Evolutionary conservation across 2,113 vertebrate species (phyloP).

Genomic region (Anhinga anhinga): DNA sequence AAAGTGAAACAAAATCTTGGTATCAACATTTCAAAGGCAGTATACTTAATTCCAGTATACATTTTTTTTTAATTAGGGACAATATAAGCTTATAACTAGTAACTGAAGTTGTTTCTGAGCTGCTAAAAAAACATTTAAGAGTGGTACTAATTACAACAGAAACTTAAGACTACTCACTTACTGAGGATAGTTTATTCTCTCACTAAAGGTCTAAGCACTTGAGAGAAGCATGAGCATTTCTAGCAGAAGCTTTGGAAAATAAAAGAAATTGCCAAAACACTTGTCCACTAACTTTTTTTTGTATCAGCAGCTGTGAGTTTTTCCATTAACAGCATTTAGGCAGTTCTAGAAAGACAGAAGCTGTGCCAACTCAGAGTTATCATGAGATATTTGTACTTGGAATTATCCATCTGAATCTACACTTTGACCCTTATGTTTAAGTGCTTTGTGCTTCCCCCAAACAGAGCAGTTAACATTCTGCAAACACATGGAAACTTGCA

Average conservation of each 20-base stretch:
- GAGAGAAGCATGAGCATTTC: background rate
- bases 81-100: background rate
- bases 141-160: background rate
- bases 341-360: background rate
- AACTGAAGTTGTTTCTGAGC: background rate
- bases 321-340: background rate
- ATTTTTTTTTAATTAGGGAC: background rate
- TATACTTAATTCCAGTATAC: background rate
- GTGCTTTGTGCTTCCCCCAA: background rate
- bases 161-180: background rate
- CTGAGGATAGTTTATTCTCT: background rate
- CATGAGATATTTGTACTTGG: background rate
- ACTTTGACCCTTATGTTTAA: background rate
- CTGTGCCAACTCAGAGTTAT: background rate
- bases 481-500: background rate
- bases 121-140: background rate
- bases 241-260: background rate
- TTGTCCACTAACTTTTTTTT: background rate
- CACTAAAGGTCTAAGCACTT: background rate
- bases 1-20: background rate
- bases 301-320: background rate
- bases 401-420: background rate
- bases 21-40: background rate
- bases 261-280: background rate
- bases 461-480: background rate